Evolutionary conservation across 2,888 invertebrate genomes (phyloP), one percentile per base, ranked within the genome.

Genomic region (Drosophila borborema): DNA sequence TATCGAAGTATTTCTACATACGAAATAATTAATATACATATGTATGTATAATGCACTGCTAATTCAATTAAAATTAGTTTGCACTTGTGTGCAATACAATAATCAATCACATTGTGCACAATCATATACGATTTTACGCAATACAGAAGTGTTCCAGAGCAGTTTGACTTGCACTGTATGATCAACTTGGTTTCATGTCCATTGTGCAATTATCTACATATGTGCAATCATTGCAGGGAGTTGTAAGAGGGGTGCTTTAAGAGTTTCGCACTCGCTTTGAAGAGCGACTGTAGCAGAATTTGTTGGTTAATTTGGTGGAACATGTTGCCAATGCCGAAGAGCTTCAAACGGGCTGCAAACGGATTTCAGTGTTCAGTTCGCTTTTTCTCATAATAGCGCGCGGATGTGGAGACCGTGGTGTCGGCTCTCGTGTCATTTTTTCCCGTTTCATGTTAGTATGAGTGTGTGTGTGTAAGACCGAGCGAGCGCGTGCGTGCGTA

Each of bases 321-420:
- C 79, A 77, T 77, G 72, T 78, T 77, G 77, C 75, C 79, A 77
- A 67, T 78, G 58, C 58, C 48, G 66, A 64, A 60, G 54, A 78
- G 78, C 75, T 78, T 74, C 71, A 40, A 60, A 41, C 60, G 34
- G 36, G 28, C 49, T 63, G 41, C 36, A 56, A 78, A 67, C 59
- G 49, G 63, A 62, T 49, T 59, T 69, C 38, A 51, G 63, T 38
- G 61, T 66, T 79, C 80, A 79, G 80, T 80, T 76, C 80, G 76
- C 73, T 79, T 76, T 79, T 66, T 76, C 80, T 73, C 76, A 65
- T 64, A 73, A 76, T 59, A 45, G 76, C 69, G 72, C 64, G 80
- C 59, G 78, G 78, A 79, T 73, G 78, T 78, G 55, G 62, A 54
- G 70, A 62, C 64, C 48, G 79, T 34, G 43, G 71, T 18, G 18